phyloP scores from a whole-genome alignment of 2,797 vertebrate genomes.

The Tauraco hartlaubi region DNA sequence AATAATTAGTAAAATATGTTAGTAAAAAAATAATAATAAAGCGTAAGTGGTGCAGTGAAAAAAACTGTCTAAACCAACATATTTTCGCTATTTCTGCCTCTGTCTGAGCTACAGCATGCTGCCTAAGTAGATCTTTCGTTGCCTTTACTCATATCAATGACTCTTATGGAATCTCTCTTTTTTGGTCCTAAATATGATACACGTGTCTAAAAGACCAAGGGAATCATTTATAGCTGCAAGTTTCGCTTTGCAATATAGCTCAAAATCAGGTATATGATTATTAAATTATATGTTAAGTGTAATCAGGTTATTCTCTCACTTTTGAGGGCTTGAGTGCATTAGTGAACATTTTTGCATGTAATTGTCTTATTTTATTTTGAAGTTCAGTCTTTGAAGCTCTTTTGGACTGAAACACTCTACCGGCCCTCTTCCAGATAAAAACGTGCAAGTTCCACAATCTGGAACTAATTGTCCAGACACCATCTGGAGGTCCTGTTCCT shows the following conservation, averaged over 20 bases:
- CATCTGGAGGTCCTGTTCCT: slow-evolving; percentile 23
- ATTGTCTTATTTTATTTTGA: slow-evolving; percentile 40
- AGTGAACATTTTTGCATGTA: not conserved
- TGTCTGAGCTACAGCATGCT: not conserved
- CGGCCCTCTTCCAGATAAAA: slow-evolving; percentile 10
- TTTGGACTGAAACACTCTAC: not conserved
- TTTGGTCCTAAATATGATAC: not conserved
- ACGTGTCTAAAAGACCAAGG: not conserved
- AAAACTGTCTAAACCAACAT: not conserved
- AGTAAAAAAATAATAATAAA: not conserved
- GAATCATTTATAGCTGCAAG: not conserved
- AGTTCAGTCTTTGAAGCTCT: not conserved
- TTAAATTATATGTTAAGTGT: not conserved
- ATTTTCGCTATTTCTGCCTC: not conserved
- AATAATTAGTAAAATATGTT: not conserved
- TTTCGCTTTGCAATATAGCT: not conserved
- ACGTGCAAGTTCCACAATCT: not conserved
- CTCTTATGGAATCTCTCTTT: not conserved
- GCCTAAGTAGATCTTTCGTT: not conserved
- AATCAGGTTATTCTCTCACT: not conserved
- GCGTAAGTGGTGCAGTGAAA: not conserved
- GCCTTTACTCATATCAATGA: not conserved
- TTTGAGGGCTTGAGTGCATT: not conserved
- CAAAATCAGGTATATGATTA: slow-evolving; percentile 4
- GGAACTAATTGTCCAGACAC: slow-evolving; percentile 51